Evolutionary conservation across 2,888 invertebrate species (phyloP).

Genomic region (Litoditis marina): DNA sequence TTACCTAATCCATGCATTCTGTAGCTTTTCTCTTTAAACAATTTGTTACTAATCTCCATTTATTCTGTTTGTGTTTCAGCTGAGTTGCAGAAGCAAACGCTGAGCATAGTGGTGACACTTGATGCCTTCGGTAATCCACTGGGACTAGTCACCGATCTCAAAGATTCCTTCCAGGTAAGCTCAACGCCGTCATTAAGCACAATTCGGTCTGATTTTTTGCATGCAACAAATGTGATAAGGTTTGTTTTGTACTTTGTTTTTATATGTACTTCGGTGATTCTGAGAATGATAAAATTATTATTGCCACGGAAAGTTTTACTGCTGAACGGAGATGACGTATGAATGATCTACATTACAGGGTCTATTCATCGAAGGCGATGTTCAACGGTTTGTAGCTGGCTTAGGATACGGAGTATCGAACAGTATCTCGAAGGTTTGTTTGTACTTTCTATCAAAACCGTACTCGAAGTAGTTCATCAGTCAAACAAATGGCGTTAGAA

Average conservation of each 20-base stretch:
- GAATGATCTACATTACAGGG: constrained; percentile 68
- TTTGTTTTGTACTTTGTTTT: neutral
- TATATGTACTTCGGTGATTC: no score
- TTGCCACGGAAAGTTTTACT: no score
- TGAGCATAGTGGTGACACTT: constrained; percentile 88
- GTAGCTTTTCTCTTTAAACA: no score
- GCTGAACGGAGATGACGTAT: no score
- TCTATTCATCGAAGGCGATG: constrained; percentile 85
- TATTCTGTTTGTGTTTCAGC: constrained; percentile 60
- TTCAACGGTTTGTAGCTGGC: constrained; percentile 85
- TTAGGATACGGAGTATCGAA: constrained; percentile 95
- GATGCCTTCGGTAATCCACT: constrained; percentile 96
- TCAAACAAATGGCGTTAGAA: no score
- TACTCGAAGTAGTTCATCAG: no score
- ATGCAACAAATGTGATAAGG: no score
- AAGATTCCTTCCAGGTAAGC: constrained; percentile 72
- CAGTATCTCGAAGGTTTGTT: constrained; percentile 85
- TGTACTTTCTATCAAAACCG: no score
- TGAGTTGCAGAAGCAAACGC: constrained; percentile 90
- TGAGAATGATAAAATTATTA: no score
- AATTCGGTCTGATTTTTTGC: no score
- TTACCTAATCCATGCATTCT: neutral
- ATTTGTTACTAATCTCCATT: neutral
- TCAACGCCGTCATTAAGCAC: no score
- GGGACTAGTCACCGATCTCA: constrained; percentile 89